Percentiles rank a stretch among this genome's conserved stretches.
Evolutionary conservation across 1,140 invertebrate genomes (phyloP).

Genomic region (Scaptomyza hsui): DNA sequence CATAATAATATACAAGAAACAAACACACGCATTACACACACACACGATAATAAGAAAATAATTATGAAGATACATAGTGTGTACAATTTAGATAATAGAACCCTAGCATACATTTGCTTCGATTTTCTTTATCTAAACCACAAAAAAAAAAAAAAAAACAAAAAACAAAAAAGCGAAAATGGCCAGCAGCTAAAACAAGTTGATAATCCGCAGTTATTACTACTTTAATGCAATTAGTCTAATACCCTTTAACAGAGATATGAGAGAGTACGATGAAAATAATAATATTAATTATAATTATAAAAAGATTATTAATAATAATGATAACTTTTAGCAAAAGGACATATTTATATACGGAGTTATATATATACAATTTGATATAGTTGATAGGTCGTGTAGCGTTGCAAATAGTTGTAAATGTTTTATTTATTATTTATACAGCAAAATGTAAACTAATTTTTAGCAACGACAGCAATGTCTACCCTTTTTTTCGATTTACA

Average conservation of each 20-base stretch:
- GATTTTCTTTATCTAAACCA: constrained; percentile 61
- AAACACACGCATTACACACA: constrained; percentile 8
- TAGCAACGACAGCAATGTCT: constrained; percentile 26
- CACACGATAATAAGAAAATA: constrained; percentile 51
- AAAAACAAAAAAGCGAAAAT: constrained; percentile 28
- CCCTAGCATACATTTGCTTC: constrained; percentile 64
- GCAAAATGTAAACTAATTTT: constrained; percentile 50
- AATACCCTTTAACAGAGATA: constrained; percentile 42
- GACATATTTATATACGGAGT: constrained; percentile 79
- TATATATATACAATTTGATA: constrained; percentile 73
- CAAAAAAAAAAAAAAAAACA: constrained; percentile 17
- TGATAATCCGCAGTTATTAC: constrained; percentile 80
- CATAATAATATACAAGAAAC: constrained; percentile 68
- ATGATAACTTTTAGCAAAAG: constrained; percentile 76
- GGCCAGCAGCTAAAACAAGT: constrained; percentile 56
- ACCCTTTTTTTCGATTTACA: constrained; percentile 42
- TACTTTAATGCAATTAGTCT: constrained; percentile 78
- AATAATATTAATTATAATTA: constrained; percentile 42
- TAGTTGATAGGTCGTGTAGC: constrained; percentile 77
- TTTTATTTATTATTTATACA: constrained; percentile 80
- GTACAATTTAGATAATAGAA: constrained; percentile 72
- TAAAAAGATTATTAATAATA: constrained; percentile 49
- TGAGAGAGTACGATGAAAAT: constrained; percentile 37
- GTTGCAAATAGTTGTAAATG: constrained; percentile 78
- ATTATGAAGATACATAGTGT: constrained; percentile 72